Base-by-base conservation (phyloP, 64 coral and sea anemone species). In the Pocillopora damicornis region DNA sequence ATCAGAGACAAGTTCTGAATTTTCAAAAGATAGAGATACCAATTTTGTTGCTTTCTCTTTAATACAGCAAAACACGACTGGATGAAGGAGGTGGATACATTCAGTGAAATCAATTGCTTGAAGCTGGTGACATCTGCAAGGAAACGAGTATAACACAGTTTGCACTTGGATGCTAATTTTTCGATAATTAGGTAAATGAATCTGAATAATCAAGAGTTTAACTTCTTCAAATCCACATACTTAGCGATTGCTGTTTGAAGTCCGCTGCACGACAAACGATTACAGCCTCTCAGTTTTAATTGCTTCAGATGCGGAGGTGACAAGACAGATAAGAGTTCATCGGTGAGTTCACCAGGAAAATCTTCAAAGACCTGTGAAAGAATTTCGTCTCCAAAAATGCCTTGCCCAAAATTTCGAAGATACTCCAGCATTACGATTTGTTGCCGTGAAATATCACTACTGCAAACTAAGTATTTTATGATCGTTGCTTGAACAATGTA, bases 1-100 rank as follows among this genome's bases (percentile, higher is more conserved):
- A 93, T 96, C 94, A 34, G 91, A 93, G 67, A 96, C 73, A 51
- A 96, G n/a, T 88, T 96, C 76, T 78, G 91, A 96, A 60, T 96
- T 79, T 51, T 96, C 94, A 76, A 96, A 82, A 20, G 45, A 78
- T 15, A 93, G 35, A 35, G 87, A 88, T 20, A 58, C 74, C 38
- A 96, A 62, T 35, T 90, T 82, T 65, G 63, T 35, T 36, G 88
- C 90, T 58, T 78, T 89, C 18, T 96, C 91, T 73, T 89, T 93
- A 60, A 96, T 81, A 60, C 94, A 96, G 59, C 58, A 90, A 65
- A 93, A 90, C 22, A 96, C 72, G 38, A 75, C 59, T 58, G 94
- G 94, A 63, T 83, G 88, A 8, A 96, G 87, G 22, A 96, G 91
- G 63, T 83, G 80, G 35, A 84, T 77, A 87, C 88, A 96, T 10